Percentiles rank a stretch among this genome's conserved stretches.
These are phyloP conservation scores for Hycleus phaleratus DNA, from an alignment of 1,140 invertebrate species.

Conservation along the genomic window DNA sequence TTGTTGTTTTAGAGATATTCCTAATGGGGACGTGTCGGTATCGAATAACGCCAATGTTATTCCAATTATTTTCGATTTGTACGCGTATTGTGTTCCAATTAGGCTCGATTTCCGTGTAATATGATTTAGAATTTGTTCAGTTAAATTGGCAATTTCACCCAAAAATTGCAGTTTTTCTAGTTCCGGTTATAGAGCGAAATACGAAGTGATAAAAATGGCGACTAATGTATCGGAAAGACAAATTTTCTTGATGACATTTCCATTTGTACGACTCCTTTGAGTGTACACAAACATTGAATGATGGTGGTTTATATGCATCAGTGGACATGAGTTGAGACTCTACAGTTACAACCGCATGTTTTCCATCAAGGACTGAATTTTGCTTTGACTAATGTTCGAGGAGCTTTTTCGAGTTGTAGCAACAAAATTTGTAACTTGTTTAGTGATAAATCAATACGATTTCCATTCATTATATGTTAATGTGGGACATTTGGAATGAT, in stretches of 20 bases:
- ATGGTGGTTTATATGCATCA: conserved; percentile 16
- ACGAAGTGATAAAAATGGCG: conserved; percentile 18
- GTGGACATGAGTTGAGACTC: neutral
- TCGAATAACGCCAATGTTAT: neutral
- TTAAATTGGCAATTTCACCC: too few species aligned
- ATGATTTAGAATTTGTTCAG: too few species aligned
- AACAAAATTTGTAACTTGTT: neutral
- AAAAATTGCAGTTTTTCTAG: too few species aligned
- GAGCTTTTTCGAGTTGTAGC: too few species aligned
- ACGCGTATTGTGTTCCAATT: conserved; percentile 8
- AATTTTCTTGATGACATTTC: conserved; percentile 30
- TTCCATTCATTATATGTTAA: neutral
- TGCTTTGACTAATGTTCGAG: too few species aligned
- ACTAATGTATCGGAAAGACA: conserved; percentile 28
- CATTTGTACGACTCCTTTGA: conserved; percentile 26
- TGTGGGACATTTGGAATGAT: neutral
- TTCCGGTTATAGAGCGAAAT: conserved; percentile 12
- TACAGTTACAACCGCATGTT: neutral
- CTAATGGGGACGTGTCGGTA: too few species aligned
- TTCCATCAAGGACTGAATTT: neutral
- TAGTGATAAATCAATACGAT: neutral
- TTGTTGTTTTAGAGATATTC: neutral
- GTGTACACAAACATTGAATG: conserved; percentile 12
- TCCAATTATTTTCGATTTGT: conserved; percentile 10
- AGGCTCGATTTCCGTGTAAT: neutral